phyloP scores from a whole-genome alignment of 2,113 vertebrate species.

The Caloenas nicobarica region DNA sequence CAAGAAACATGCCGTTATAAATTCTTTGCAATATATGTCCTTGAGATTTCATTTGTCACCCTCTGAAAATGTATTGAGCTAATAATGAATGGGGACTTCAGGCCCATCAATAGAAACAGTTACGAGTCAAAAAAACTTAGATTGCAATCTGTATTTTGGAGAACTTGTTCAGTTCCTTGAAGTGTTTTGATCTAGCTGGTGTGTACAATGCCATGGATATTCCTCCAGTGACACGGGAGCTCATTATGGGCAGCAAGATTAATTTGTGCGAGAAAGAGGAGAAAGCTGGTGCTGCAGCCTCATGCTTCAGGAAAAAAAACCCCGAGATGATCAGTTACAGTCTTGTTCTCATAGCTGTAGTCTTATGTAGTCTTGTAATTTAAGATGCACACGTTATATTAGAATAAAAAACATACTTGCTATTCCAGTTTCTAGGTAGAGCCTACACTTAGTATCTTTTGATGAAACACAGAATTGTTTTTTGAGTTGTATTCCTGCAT shows the following conservation, averaged over 20 bases:
- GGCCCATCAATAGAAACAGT: background rate
- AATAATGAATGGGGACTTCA: background rate
- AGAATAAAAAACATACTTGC: background rate
- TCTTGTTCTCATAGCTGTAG: background rate
- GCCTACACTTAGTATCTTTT: background rate
- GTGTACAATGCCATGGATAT: background rate
- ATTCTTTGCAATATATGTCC: background rate
- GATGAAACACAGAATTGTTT: background rate
- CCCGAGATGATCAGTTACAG: background rate
- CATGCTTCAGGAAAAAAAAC: background rate
- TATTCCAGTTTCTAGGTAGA: background rate
- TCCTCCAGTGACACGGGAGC: background rate
- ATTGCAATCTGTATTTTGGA: background rate
- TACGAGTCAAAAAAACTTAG: background rate
- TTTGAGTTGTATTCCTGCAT: background rate
- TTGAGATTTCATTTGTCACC: background rate
- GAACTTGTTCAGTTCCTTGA: background rate
- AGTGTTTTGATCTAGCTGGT: background rate
- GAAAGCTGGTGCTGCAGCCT: background rate
- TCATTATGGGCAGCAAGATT: background rate
- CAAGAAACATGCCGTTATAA: background rate
- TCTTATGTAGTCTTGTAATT: background rate
- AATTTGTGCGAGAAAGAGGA: background rate
- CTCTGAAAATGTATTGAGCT: background rate
- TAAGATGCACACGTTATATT: background rate